These are phyloP conservation scores for Styela clava DNA, from an alignment of 23 tunicate species.

Conservation along the genomic window DNA sequence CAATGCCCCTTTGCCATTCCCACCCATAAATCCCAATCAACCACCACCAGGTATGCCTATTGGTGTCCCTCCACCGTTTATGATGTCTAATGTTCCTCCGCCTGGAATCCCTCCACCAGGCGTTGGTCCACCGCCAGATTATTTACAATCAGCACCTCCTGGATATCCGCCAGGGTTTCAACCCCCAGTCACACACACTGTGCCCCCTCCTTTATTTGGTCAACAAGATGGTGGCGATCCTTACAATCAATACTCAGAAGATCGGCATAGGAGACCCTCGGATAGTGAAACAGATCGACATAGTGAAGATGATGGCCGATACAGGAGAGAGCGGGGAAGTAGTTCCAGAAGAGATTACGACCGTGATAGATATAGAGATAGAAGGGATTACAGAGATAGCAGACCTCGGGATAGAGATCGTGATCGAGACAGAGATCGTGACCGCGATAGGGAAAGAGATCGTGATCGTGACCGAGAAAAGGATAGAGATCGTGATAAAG, in stretches of 20 bases:
- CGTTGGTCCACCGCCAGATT: not conserved
- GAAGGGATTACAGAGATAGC: constrained; percentile 58
- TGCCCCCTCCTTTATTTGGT: not conserved
- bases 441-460: constrained; percentile 56
- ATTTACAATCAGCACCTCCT: constrained; percentile 6
- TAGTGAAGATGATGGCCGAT: constrained; percentile 48
- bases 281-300: constrained; percentile 25
- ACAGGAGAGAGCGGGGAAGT: constrained; percentile 34
- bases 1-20: constrained; percentile 23
- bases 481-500: constrained; percentile 29
- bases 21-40: constrained; percentile 54
- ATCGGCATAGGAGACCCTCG: constrained; percentile 23
- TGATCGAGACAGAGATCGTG: constrained; percentile 37
- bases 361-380: constrained; percentile 45
- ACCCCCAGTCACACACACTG: not conserved
- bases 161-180: constrained; percentile 26
- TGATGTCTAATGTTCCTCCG: constrained; percentile 21
- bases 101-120: constrained; percentile 10
- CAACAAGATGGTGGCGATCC: constrained; percentile 3
- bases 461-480: constrained; percentile 62
- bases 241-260: constrained; percentile 7
- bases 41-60: constrained; percentile 72
- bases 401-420: constrained; percentile 28
- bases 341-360: constrained; percentile 70
- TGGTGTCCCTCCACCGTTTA: constrained; percentile 40